These are phyloP conservation scores for Euschistus heros DNA, from an alignment of 1,140 invertebrate species.

Conservation along the genomic window DNA sequence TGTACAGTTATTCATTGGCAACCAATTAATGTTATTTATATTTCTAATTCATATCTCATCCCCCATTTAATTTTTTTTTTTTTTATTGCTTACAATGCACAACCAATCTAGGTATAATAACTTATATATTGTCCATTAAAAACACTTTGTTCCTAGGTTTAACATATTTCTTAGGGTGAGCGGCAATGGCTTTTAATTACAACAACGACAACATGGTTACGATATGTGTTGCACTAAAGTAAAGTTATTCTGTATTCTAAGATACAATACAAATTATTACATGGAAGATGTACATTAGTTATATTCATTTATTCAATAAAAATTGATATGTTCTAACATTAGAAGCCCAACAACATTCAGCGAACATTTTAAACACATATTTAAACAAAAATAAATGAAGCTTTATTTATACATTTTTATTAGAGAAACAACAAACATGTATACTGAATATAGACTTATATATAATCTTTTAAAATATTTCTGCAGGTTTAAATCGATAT, in stretches of 20 bases:
- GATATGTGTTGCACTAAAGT: slow-evolving; percentile 15
- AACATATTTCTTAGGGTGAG: slow-evolving; percentile 18
- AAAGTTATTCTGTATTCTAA: slow-evolving; percentile 9
- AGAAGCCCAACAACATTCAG: slow-evolving; percentile 13
- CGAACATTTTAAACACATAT: not conserved
- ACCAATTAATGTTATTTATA: slow-evolving; percentile 15
- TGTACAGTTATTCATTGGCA: slow-evolving; percentile 10
- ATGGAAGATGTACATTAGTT: slow-evolving; percentile 15
- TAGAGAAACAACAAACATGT: not conserved
- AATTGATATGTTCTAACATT: slow-evolving; percentile 20
- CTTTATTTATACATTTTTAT: not conserved
- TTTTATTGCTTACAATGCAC: slow-evolving; percentile 26
- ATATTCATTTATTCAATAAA: slow-evolving; percentile 9
- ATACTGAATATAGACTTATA: not conserved
- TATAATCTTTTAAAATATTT: slow-evolving; percentile 11
- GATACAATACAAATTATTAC: slow-evolving; percentile 14
- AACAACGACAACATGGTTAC: slow-evolving; percentile 5
- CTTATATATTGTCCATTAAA: slow-evolving; percentile 16
- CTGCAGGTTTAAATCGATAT: not conserved
- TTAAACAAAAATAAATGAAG: not conserved
- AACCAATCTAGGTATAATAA: slow-evolving; percentile 22
- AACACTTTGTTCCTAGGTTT: slow-evolving; percentile 2
- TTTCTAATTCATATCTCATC: slow-evolving; percentile 20
- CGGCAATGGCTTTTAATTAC: slow-evolving; percentile 19
- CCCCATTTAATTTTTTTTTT: not conserved